Conservation (phyloP, 2,888 invertebrate species). For the Lathronympha strigana region DNA sequence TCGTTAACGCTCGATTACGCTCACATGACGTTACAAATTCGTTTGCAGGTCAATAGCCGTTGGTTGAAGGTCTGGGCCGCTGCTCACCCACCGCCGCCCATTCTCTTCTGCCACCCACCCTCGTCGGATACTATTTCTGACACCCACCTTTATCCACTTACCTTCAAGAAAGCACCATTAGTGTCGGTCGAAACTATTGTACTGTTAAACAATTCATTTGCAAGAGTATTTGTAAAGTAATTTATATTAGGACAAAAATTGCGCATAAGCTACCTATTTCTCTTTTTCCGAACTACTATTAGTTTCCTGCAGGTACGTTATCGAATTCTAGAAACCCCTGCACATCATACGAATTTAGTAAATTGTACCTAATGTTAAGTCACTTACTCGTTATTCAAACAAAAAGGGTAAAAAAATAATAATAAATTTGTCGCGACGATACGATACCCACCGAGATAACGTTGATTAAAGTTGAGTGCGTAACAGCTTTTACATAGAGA, state of each 20-base stretch:
- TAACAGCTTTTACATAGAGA: constrained; percentile 3
- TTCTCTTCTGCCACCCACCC: constrained; percentile 49
- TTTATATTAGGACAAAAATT: too few species aligned
- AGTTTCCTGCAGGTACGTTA: too few species aligned
- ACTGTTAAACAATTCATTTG: too few species aligned
- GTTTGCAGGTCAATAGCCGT: constrained; percentile 69
- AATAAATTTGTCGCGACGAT: background rate
- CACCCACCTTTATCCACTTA: constrained; percentile 39
- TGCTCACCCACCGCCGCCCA: constrained; percentile 51
- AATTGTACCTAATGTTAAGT: too few species aligned
- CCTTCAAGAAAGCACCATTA: constrained; percentile 10
- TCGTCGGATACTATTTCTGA: constrained; percentile 43
- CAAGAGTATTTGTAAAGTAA: too few species aligned
- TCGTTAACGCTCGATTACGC: constrained; percentile 54
- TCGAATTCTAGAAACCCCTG: too few species aligned
- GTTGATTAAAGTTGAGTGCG: constrained; percentile 8
- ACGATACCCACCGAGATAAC: constrained; percentile 1
- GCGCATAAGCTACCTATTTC: too few species aligned
- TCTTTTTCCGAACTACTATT: too few species aligned
- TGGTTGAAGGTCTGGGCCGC: constrained; percentile 68
- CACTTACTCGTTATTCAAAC: too few species aligned
- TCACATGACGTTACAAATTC: constrained; percentile 53
- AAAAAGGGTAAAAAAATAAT: background rate
- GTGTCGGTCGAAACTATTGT: constrained; percentile 22
- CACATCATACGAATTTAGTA: too few species aligned